phyloP scores from a whole-genome alignment of 2,888 invertebrate genomes.

The Hoplodrina blanda region DNA sequence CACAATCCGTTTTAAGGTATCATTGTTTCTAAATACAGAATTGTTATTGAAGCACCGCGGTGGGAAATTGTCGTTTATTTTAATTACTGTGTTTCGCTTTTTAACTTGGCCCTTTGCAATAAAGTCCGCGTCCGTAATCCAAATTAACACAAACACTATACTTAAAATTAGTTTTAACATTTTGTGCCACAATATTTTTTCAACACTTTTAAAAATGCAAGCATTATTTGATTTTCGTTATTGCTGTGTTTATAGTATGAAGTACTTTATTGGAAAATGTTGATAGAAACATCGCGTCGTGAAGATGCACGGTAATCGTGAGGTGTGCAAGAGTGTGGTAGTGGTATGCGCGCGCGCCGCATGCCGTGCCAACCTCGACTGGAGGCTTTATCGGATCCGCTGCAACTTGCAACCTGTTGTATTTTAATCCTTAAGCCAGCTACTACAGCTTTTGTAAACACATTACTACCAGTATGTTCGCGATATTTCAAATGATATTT shows the following conservation, averaged over 20 bases:
- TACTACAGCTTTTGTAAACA: conserved; percentile 82
- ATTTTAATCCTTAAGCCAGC: conserved; percentile 83
- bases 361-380: conserved; percentile 84
- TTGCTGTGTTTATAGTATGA: conserved; percentile 8
- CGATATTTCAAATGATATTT: conserved; percentile 53
- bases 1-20: conserved; percentile 82
- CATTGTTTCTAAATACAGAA: conserved; percentile 85
- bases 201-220: conserved; percentile 42
- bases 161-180: conserved; percentile 75
- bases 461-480: conserved; percentile 72
- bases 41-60: conserved; percentile 82
- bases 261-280: conserved; percentile 42
- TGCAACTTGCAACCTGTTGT: conserved; percentile 86
- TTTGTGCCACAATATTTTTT: conserved; percentile 69
- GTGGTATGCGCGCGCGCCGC: conserved; percentile 84
- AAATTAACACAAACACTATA: conserved; percentile 73
- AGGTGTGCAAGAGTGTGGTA: conserved; percentile 59
- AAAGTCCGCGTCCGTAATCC: conserved; percentile 77
- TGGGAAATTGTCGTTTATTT: conserved; percentile 79
- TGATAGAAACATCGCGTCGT: conserved; percentile 60
- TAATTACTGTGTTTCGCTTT: conserved; percentile 86
- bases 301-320: conserved; percentile 55
- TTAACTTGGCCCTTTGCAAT: conserved; percentile 85
- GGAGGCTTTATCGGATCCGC: conserved; percentile 84
- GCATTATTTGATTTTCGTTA: conserved; percentile 50